Percentiles rank a stretch among this genome's conserved stretches.
Conservation (phyloP, 1,140 invertebrate species). For the Dysdera silvatica region DNA sequence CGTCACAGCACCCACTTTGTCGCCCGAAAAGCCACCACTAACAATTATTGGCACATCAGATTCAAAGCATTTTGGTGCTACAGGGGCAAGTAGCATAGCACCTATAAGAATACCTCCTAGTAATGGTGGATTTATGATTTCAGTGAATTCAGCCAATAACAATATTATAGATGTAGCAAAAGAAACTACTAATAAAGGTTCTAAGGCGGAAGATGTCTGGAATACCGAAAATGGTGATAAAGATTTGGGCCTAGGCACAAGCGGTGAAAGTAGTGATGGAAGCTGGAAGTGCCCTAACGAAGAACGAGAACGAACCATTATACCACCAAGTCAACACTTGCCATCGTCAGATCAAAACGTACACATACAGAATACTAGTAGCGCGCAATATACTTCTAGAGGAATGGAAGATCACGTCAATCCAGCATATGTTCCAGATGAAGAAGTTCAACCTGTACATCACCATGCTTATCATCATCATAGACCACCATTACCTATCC, state of each 20-base stretch:
- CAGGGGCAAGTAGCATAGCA: background rate
- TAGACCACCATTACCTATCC: too few relatives aligned
- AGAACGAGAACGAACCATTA: constrained; percentile 1
- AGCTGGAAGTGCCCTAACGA: constrained; percentile 42
- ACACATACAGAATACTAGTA: too few relatives aligned
- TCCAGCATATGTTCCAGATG: constrained; percentile 9
- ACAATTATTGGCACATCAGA: background rate
- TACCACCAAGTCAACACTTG: background rate
- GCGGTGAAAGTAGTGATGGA: constrained; percentile 61
- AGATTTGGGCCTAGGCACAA: constrained; percentile 76
- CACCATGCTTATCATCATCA: background rate
- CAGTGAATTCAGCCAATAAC: background rate
- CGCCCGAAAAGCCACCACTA: constrained; percentile 13
- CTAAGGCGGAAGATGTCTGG: constrained; percentile 10
- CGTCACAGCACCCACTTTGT: background rate
- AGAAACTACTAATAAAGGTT: constrained; percentile 7
- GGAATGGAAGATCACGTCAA: constrained; percentile 16
- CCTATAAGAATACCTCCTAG: background rate
- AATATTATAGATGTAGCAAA: background rate
- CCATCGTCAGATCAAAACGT: background rate
- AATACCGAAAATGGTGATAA: constrained; percentile 52
- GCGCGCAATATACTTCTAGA: too few relatives aligned
- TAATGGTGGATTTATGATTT: background rate
- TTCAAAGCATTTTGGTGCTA: background rate
- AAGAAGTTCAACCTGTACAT: constrained; percentile 1